Evolutionary conservation across 2,113 vertebrate species (phyloP), one percentile per base, ranked within the genome.

Genomic region (Lepisosteus osseus): DNA sequence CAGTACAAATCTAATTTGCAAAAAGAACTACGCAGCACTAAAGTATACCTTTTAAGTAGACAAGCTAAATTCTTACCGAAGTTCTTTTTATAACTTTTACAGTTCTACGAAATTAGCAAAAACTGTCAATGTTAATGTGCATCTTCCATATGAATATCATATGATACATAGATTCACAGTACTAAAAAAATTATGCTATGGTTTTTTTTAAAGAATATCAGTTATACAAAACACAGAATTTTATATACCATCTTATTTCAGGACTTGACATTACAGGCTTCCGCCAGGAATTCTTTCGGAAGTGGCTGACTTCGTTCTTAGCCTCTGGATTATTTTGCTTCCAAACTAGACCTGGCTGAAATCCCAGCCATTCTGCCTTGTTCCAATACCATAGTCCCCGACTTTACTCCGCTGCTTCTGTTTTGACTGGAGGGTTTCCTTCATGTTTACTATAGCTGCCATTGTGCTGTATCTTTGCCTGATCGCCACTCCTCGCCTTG

Each of bases 361-460:
- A 51, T 51, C 47, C 47, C 47, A 51, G 47, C 47, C 54, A 0
- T 67, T 67, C 70, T 6, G 0, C 44, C 42, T 0, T 40, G 65
- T 0, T 70, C 72, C 63, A 75, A 74, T 0, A 76, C 78, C 0
- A 4, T 29, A 29, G 29, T 29, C 29, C 29, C 1, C 2, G 29
- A 0, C 44, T 75, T 79, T 77, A 64, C 6, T 84, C 74, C 13
- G 85, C 80, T 3, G 79, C 79, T 68, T 88, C 86, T 54, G 86
- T 83, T 81, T 87, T 89, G 82, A 84, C 47, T 56, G 89, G 79
- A 45, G 86, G 79, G 44, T 78, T 87, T 68, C 93, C 90, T 14
- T 91, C 89, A 67, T 87, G 90, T 54, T 85, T 86, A 77, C 88
- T 91, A 87, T 94, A 95, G 85, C 90, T 95, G 65, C 96, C 96